A percentile compares a stretch with the other conserved stretches of the same genome.
Conservation (phyloP, 2,113 vertebrate genomes). For the Lophochroa leadbeateri region DNA sequence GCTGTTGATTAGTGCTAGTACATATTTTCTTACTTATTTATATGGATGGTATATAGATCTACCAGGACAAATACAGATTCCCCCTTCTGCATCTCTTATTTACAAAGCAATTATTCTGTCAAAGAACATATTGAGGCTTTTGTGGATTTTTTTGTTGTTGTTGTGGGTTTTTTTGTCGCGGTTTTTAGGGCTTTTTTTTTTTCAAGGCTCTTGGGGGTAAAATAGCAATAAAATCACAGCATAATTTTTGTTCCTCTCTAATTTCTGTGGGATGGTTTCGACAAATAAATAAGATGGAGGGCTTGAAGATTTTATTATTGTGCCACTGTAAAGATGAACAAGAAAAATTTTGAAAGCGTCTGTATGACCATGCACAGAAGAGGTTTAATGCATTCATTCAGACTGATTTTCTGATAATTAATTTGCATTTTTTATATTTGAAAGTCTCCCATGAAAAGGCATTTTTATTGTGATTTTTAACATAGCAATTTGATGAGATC, state of each 20-base stretch:
- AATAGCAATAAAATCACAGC: neutral
- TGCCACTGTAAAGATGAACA: neutral
- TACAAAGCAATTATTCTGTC: neutral
- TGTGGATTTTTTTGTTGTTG: neutral
- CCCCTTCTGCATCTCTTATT: neutral
- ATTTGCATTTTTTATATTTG: neutral
- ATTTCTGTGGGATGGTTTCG: neutral
- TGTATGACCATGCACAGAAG: neutral
- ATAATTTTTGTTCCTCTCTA: neutral
- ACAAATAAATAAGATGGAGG: neutral
- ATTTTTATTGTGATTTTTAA: slow-evolving; percentile 7
- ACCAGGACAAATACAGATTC: neutral
- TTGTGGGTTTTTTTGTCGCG: neutral
- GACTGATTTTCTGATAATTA: neutral
- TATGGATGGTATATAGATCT: neutral
- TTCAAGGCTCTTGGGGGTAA: neutral
- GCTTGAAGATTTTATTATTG: neutral
- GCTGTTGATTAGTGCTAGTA: neutral
- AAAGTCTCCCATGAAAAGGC: neutral
- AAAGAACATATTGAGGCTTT: neutral
- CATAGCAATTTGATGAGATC: neutral
- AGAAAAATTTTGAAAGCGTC: neutral
- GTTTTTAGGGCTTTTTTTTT: neutral
- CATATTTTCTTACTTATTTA: neutral
- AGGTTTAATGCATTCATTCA: neutral